phyloP scores from a whole-genome alignment of 2,113 vertebrate genomes.

The Phylloscopus trochilus region DNA sequence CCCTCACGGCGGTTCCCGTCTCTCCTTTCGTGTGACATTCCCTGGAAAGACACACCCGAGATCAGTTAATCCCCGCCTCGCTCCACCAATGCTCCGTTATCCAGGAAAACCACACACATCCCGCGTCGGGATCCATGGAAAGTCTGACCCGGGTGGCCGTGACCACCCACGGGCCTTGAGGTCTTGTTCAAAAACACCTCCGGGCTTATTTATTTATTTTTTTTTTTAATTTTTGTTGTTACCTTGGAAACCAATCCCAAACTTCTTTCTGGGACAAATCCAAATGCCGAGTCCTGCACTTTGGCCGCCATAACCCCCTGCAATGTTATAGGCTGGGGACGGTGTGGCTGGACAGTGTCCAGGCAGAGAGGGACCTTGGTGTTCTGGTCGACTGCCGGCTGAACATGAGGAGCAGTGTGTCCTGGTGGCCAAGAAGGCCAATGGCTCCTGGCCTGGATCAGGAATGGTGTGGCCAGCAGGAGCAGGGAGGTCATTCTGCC shows the following conservation, averaged over 20 bases:
- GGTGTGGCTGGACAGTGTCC: too few species aligned
- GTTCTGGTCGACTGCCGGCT: too few species aligned
- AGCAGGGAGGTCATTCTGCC: neutral
- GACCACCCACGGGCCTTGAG: neutral
- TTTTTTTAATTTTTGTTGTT: neutral
- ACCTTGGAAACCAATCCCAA: neutral
- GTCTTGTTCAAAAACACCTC: neutral
- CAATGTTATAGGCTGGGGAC: too few species aligned
- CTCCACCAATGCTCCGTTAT: neutral
- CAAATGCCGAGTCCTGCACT: too few species aligned
- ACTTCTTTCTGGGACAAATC: neutral
- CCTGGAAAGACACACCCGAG: neutral
- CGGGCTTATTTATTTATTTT: neutral
- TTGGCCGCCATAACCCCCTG: too few species aligned
- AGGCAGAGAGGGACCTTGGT: too few species aligned
- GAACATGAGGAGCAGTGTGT: too few species aligned
- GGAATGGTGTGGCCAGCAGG: too few species aligned
- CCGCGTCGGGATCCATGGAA: neutral
- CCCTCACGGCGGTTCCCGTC: rapidly evolving
- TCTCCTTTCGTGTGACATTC: neutral
- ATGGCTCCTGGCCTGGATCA: too few species aligned
- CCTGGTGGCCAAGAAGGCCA: too few species aligned
- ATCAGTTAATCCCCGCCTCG: neutral
- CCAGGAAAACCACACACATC: neutral
- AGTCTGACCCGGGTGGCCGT: neutral